Conservation (phyloP, 2,797 vertebrate genomes). For the Galago senegalensis region DNA sequence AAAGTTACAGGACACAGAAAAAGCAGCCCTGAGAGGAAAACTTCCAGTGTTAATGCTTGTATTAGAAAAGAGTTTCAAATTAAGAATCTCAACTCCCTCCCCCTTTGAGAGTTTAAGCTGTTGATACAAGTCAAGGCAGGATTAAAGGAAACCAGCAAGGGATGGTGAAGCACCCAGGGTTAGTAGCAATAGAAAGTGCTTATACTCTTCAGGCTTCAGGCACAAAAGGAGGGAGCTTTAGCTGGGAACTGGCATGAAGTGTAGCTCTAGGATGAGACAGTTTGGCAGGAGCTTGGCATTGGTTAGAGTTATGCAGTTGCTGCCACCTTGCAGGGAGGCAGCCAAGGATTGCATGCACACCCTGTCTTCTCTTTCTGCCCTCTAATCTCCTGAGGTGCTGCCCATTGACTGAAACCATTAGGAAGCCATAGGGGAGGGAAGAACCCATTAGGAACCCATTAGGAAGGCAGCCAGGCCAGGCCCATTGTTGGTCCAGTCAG, state of each 20-base stretch:
- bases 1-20: neutral
- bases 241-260: neutral
- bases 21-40: constrained; percentile 37
- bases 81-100: neutral
- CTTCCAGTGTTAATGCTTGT: neutral
- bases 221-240: neutral
- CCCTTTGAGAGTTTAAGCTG: neutral
- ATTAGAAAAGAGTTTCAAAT: constrained; percentile 20
- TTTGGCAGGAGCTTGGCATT: neutral
- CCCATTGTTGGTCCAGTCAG: neutral
- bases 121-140: neutral
- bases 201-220: neutral
- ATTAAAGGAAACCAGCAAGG: neutral
- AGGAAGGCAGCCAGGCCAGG: too few relatives aligned
- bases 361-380: neutral
- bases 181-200: neutral
- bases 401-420: neutral
- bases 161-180: too few relatives aligned
- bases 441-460: too few relatives aligned
- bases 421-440: neutral
- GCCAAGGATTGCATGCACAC: neutral
- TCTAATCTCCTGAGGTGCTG: neutral
- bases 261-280: neutral
- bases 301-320: neutral
- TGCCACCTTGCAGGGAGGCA: neutral